A percentile compares a stretch with the other conserved stretches of the same genome.
These are phyloP conservation scores for Nansenia antarctica DNA, from an alignment of 2,113 vertebrate species.

Conservation along the genomic window DNA sequence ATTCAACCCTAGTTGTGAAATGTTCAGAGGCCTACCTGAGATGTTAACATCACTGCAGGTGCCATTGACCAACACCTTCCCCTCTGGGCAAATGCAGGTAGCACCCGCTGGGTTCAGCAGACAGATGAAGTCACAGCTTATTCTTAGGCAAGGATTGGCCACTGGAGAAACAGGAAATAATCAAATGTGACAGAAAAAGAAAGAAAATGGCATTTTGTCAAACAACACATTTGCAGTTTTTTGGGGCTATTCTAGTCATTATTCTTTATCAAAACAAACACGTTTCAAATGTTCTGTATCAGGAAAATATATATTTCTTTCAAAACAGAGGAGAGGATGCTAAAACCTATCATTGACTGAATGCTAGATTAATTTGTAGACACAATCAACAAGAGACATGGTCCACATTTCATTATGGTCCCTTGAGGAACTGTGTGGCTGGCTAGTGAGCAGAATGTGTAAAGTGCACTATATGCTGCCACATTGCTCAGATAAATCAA, in stretches of 20 bases:
- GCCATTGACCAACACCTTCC: slow-evolving; percentile 88
- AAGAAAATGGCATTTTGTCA: not conserved
- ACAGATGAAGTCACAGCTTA: slow-evolving; percentile 94
- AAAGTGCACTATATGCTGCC: not conserved
- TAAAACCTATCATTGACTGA: slow-evolving; percentile 18
- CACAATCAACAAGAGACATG: slow-evolving; percentile 41
- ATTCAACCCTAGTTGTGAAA: no score
- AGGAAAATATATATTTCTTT: no score
- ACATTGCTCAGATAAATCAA: not conserved
- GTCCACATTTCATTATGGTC: slow-evolving; percentile 9
- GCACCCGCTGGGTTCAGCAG: slow-evolving; percentile 91
- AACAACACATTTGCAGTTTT: not conserved
- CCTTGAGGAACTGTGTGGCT: slow-evolving; percentile 18
- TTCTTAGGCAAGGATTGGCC: slow-evolving; percentile 87
- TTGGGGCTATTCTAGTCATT: not conserved
- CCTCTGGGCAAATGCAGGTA: slow-evolving; percentile 92
- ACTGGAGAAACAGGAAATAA: slow-evolving; percentile 68
- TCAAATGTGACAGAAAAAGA: no score
- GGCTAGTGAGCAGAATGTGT: not conserved
- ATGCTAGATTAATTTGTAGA: not conserved
- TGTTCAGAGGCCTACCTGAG: slow-evolving; percentile 75
- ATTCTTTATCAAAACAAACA: not conserved
- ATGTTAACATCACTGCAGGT: slow-evolving; percentile 85
- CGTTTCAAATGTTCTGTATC: no score
- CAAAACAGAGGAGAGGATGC: not conserved